Conservation (phyloP, 2,113 vertebrate genomes). For the Lontra canadensis region DNA sequence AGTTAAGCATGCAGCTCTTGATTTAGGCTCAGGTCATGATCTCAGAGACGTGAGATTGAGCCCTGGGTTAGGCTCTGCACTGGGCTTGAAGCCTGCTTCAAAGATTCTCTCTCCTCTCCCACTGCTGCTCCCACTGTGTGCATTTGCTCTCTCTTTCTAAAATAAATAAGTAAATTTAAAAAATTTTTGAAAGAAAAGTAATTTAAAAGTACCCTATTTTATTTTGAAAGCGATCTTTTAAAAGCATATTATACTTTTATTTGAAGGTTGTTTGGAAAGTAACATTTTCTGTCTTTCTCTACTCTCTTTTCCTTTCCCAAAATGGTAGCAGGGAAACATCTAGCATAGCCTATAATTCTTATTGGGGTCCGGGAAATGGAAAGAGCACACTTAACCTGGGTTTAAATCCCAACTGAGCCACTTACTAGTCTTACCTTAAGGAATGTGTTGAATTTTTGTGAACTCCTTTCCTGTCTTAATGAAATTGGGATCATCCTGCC, state of each 20-base stretch:
- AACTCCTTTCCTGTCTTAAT: not conserved
- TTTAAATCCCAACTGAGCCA: not conserved
- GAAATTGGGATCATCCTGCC: not conserved
- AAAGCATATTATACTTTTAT: not conserved
- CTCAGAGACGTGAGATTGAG: not conserved
- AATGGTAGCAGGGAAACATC: not conserved
- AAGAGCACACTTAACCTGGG: not conserved
- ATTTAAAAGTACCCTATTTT: constrained; percentile 15
- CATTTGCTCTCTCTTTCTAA: not conserved
- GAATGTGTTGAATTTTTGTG: not conserved
- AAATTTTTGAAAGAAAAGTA: not conserved
- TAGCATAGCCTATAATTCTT: not conserved
- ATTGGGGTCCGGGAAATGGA: not conserved
- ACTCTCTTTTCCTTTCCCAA: not conserved
- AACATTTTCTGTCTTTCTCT: constrained; percentile 36
- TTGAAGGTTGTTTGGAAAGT: constrained; percentile 20
- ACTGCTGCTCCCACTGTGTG: not conserved
- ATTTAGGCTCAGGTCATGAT: no score
- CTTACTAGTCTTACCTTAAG: constrained; percentile 8
- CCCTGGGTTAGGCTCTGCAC: not conserved
- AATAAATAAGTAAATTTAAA: not conserved
- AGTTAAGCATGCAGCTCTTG: no score
- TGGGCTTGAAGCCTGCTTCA: not conserved
- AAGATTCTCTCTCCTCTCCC: not conserved
- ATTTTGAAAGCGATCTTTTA: not conserved